Conservation (phyloP, 2,113 vertebrate genomes). For the Nanorana parkeri region DNA sequence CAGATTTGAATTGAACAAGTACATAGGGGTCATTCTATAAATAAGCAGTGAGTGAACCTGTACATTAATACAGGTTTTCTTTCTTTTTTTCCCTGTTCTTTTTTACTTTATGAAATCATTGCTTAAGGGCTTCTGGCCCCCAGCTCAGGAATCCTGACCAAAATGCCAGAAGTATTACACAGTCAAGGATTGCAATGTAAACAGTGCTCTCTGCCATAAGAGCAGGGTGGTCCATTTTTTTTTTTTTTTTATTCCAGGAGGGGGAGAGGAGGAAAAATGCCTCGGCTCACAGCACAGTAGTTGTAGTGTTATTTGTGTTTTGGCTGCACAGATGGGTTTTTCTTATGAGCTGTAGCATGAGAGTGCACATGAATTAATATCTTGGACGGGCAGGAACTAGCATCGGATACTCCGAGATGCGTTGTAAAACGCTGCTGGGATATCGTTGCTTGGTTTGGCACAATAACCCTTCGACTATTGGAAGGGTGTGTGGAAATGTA, state of each 20-base stretch:
- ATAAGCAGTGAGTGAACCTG: conserved; percentile 65
- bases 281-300: conserved; percentile 73
- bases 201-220: conserved; percentile 93
- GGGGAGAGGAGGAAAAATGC: conserved; percentile 60
- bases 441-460: conserved; percentile 61
- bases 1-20: conserved; percentile 52
- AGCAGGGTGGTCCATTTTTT: conserved; percentile 93
- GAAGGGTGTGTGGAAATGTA: conserved; percentile 31
- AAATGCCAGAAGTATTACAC: conserved; percentile 99
- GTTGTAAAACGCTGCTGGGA: conserved; percentile 68
- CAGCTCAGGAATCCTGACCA: conserved; percentile 90
- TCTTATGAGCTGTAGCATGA: conserved; percentile 55
- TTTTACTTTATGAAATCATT: conserved; percentile 69
- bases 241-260: conserved; percentile 60
- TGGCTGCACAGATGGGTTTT: conserved; percentile 73
- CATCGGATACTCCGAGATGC: conserved; percentile 66
- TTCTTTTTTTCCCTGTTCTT: conserved; percentile 48
- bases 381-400: conserved; percentile 67
- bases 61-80: conserved; percentile 55
- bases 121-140: conserved; percentile 82
- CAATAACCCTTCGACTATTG: conserved; percentile 7
- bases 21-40: conserved; percentile 66
- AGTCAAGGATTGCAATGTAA: conserved; percentile 98
- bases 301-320: conserved; percentile 82
- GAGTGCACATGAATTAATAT: conserved; percentile 70